Evolutionary conservation across 2,797 vertebrate species (phyloP), one percentile per base, ranked within the genome.

Genomic region (Limnodromus scolopaceus): DNA sequence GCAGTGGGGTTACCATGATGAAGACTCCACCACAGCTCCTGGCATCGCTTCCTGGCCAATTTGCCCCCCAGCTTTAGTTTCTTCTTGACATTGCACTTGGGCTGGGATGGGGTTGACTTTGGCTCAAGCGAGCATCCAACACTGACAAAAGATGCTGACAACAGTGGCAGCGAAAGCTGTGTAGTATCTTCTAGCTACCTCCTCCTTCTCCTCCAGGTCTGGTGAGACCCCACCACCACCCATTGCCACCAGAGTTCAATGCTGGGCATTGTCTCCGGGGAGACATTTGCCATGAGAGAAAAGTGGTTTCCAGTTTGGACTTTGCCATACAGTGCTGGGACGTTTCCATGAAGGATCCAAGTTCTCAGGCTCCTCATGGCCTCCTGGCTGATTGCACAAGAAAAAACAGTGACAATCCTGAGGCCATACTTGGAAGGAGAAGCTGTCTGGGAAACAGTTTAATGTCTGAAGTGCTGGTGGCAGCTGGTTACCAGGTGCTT

Each of bases 141-240:
- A 20, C 49, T 19, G 9, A 53, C 2, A 14, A 45, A 38, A 70
- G 54, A 36, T 32, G 58, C 51, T 63, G 55, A 51, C 1, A 8
- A 84, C 19, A 41, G 54, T 38, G 65, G 24, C 43, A 43, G 24
- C 2, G 2, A 55, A 75, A 76, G 69, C 46, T 1, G 2, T 81
- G 41, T 71, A 71, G 45, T 81, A 78, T 80, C 87, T 96, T 70
- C 87, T 70, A 94, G 92, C 96, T 95, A 97, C 97, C 97, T 97
- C 96, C 87, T 90, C 91, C 76, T 95, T 36, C 88, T 94, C 85
- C 93, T 89, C 27, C 71, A 83, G 87, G 51, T 75, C 53, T 54
- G 76, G 20, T 17, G 64, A 71, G 49, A 80, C 54, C 23, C 43
- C 43, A 16, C 64, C 63, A 28, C 49, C 49, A 23, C 80, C 70